phyloP scores from a whole-genome alignment of 2,797 vertebrate species.

The Brachymystax lenok region DNA sequence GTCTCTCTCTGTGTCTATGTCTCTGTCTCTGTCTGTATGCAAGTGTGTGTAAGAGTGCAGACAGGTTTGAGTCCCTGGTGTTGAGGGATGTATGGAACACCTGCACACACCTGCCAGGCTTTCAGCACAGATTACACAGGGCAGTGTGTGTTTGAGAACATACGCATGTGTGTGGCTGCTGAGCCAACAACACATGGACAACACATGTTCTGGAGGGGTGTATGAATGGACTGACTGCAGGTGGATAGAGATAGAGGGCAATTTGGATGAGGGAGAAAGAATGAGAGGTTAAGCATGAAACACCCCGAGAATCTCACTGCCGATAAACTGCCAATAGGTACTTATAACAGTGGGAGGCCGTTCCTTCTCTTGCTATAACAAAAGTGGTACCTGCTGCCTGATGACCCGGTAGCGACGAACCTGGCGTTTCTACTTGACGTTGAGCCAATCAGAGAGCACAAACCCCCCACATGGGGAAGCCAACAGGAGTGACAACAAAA shows the following conservation, averaged over 20 bases:
- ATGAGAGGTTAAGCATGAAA: neutral
- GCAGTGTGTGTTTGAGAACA: conserved; percentile 10
- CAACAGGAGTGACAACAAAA: too few relatives aligned
- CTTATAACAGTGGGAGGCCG: too few relatives aligned
- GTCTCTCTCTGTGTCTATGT: too few relatives aligned
- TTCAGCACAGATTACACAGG: conserved; percentile 36
- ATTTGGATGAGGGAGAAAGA: neutral
- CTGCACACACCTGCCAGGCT: conserved; percentile 75
- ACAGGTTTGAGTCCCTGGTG: conserved; percentile 54
- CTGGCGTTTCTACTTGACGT: too few relatives aligned
- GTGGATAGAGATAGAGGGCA: conserved; percentile 16
- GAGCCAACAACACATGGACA: conserved; percentile 37
- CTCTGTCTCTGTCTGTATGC: conserved; percentile 18
- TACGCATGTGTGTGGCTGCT: conserved; percentile 17
- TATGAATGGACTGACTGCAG: conserved; percentile 25
- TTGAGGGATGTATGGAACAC: conserved; percentile 73
- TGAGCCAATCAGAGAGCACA: too few relatives aligned
- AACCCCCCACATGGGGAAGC: too few relatives aligned
- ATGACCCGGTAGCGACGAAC: too few relatives aligned
- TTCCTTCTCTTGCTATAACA: too few relatives aligned
- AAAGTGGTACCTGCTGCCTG: too few relatives aligned
- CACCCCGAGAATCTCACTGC: too few relatives aligned
- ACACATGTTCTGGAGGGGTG: conserved; percentile 26
- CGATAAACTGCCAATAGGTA: too few relatives aligned
- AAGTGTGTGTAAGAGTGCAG: conserved; percentile 29